A percentile compares a stretch with the other conserved stretches of the same genome.
These are phyloP conservation scores for Molossus molossus DNA, from an alignment of 2,797 vertebrate species.

Conservation along the genomic window DNA sequence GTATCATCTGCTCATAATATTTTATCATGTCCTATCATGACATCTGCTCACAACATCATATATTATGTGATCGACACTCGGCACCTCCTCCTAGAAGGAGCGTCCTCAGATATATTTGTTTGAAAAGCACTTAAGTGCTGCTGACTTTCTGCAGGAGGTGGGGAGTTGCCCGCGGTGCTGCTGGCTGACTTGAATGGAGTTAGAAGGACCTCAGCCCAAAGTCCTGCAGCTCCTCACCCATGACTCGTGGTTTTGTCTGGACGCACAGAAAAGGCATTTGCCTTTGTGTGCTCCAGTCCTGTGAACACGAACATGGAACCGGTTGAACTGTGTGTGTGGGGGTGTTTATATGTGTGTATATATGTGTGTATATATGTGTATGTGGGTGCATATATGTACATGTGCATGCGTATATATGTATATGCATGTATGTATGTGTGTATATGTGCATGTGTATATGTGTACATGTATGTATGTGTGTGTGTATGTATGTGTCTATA, in stretches of 20 bases:
- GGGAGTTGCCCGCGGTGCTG: background rate
- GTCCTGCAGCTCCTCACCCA: rapidly evolving
- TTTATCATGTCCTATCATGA: conserved; percentile 84
- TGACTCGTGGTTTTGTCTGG: rapidly evolving
- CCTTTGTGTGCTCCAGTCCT: rapidly evolving
- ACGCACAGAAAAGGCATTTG: background rate
- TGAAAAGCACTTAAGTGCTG: background rate
- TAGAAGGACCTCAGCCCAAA: rapidly evolving
- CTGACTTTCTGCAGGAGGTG: background rate
- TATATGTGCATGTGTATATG: too few relatives aligned
- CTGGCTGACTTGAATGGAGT: background rate
- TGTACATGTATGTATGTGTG: too few relatives aligned
- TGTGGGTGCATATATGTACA: too few relatives aligned
- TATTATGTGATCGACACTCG: conserved; percentile 75
- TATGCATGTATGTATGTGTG: too few relatives aligned
- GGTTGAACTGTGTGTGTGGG: background rate
- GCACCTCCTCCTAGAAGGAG: conserved; percentile 53
- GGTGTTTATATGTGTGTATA: background rate
- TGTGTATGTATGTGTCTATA: too few relatives aligned
- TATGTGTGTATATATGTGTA: too few relatives aligned
- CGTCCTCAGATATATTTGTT: conserved; percentile 59
- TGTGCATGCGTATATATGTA: too few relatives aligned
- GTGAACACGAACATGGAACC: background rate
- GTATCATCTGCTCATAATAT: conserved; percentile 85
- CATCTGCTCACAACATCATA: conserved; percentile 80